phyloP scores from a whole-genome alignment of 2,113 vertebrate species.

The Coturnix japonica region DNA sequence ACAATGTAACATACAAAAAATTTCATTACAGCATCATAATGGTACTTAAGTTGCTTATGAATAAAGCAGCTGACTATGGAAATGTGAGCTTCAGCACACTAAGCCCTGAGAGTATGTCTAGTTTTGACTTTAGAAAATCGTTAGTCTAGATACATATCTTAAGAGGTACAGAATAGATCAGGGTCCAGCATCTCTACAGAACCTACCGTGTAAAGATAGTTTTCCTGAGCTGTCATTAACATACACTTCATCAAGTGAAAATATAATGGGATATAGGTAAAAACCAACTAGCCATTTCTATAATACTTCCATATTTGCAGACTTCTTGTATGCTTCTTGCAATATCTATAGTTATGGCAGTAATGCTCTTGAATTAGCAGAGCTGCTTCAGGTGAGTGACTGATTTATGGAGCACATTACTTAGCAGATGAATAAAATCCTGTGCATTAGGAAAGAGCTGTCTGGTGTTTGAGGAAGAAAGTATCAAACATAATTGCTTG shows the following conservation, averaged over 20 bases:
- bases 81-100: background rate
- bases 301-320: background rate
- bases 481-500: background rate
- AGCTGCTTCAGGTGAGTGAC: background rate
- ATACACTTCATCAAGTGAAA: background rate
- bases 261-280: background rate
- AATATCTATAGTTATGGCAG: background rate
- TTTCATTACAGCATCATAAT: accelerated
- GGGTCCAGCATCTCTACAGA: background rate
- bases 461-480: background rate
- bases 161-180: background rate
- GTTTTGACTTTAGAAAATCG: background rate
- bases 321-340: background rate
- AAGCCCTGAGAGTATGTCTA: background rate
- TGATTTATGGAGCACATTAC: background rate
- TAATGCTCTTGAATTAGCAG: background rate
- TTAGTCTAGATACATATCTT: background rate
- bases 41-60: background rate
- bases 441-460: background rate
- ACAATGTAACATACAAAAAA: background rate
- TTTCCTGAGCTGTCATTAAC: background rate
- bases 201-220: background rate
- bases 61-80: background rate
- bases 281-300: background rate
- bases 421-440: background rate